Conservation (phyloP, 1,140 invertebrate species). For the Drosophila repleta region DNA sequence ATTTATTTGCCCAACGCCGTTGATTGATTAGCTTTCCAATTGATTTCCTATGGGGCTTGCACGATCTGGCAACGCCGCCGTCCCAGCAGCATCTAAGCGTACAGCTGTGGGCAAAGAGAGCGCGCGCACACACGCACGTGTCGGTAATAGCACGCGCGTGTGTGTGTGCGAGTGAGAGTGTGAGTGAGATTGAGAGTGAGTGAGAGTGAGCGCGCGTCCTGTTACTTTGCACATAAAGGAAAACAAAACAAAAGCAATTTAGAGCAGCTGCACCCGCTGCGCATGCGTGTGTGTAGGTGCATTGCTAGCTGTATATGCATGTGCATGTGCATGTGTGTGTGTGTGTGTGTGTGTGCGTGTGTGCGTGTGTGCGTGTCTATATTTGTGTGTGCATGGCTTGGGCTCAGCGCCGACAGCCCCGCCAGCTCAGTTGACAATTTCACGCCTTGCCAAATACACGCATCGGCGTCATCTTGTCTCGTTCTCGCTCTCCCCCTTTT, state of each 20-base stretch:
- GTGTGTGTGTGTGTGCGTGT: slow-evolving; percentile 11
- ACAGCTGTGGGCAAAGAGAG: slow-evolving; percentile 26
- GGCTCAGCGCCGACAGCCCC: slow-evolving; percentile 11
- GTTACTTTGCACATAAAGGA: slow-evolving; percentile 7
- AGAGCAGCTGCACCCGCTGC: slow-evolving; percentile 60
- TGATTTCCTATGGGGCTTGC: slow-evolving; percentile 29
- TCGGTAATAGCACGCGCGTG: background rate
- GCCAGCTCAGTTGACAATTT: slow-evolving; percentile 50
- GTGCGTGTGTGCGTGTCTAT: background rate
- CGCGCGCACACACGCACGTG: slow-evolving; percentile 4
- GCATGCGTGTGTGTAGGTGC: slow-evolving; percentile 33
- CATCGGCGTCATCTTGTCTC: slow-evolving; percentile 21
- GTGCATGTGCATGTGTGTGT: background rate
- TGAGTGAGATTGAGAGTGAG: background rate
- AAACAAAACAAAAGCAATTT: slow-evolving; percentile 61
- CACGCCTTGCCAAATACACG: slow-evolving; percentile 49
- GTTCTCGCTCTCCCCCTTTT: background rate
- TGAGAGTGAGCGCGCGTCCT: slow-evolving; percentile 23
- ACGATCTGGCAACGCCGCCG: slow-evolving; percentile 36
- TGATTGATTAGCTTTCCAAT: slow-evolving; percentile 66
- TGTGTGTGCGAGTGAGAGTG: background rate
- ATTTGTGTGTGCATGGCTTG: slow-evolving; percentile 9
- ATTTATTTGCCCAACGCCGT: slow-evolving; percentile 55
- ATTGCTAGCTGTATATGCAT: too few species aligned
- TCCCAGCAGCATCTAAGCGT: slow-evolving; percentile 24